Evolutionary conservation across 1,140 invertebrate species (phyloP).

Genomic region (Ephestia elutella): DNA sequence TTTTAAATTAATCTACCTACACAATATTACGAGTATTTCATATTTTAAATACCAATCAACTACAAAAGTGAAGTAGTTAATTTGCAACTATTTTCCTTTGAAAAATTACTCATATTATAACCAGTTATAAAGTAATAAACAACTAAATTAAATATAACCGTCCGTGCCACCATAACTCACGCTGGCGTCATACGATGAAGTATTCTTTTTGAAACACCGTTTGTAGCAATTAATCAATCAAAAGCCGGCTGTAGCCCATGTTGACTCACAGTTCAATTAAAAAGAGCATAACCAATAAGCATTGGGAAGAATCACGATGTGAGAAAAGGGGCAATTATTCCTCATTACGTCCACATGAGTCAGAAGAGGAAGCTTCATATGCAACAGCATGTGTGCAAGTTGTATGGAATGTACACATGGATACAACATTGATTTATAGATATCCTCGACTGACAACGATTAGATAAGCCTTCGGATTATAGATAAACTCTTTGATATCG

Average conservation of each 20-base stretch:
- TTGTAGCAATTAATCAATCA: constrained; percentile 1
- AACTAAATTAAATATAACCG: too few species aligned
- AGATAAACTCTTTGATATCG: too few species aligned
- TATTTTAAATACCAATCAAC: too few species aligned
- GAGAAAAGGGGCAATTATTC: constrained; percentile 66
- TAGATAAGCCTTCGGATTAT: background rate
- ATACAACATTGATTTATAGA: background rate
- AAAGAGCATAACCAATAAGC: constrained; percentile 54
- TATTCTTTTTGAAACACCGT: background rate
- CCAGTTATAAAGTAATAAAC: too few species aligned
- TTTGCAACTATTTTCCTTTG: too few species aligned
- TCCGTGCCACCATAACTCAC: background rate
- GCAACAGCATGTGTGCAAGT: background rate
- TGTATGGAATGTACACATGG: background rate
- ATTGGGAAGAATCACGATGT: constrained; percentile 63
- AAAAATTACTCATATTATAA: too few species aligned
- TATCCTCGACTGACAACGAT: background rate
- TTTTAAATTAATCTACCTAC: too few species aligned
- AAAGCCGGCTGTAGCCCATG: constrained; percentile 15
- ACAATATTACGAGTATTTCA: too few species aligned
- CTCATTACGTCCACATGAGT: constrained; percentile 63
- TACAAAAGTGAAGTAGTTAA: too few species aligned
- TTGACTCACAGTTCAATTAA: constrained; percentile 53
- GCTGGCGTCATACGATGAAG: background rate
- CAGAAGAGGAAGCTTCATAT: constrained; percentile 41